These are phyloP conservation scores for Geotrupes spiniger DNA, from an alignment of 2,888 invertebrate genomes.

Conservation along the genomic window DNA sequence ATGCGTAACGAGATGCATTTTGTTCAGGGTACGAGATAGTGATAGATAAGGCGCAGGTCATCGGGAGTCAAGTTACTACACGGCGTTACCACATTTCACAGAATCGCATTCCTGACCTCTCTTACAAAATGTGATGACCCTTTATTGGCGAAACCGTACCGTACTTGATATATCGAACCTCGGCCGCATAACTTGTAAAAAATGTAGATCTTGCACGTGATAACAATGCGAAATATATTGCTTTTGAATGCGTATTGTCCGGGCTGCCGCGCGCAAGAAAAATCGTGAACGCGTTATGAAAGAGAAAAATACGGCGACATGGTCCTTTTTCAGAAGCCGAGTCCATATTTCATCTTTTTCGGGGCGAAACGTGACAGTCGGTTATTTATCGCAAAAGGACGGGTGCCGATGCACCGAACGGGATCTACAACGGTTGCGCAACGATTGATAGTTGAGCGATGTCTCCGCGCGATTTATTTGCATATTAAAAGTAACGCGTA, in stretches of 20 bases:
- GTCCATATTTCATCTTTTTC: too few relatives aligned
- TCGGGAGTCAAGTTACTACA: constrained; percentile 7
- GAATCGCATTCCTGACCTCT: constrained; percentile 3
- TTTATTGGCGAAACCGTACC: constrained; percentile 5
- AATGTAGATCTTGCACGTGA: constrained; percentile 4
- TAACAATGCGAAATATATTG: not conserved
- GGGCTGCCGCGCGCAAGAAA: not conserved
- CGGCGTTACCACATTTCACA: not conserved
- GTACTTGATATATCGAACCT: not conserved
- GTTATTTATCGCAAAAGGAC: too few relatives aligned
- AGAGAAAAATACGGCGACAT: too few relatives aligned
- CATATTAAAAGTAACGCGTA: too few relatives aligned
- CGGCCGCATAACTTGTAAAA: not conserved
- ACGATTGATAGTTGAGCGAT: too few relatives aligned
- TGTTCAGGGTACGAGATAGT: not conserved
- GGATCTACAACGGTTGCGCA: too few relatives aligned
- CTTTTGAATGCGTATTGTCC: constrained; percentile 1
- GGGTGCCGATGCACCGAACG: too few relatives aligned
- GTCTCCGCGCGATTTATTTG: too few relatives aligned
- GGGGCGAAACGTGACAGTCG: too few relatives aligned
- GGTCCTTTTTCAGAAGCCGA: too few relatives aligned
- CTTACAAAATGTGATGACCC: constrained; percentile 6
- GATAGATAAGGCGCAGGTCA: constrained; percentile 5
- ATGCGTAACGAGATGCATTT: not conserved
- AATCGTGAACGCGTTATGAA: not conserved